Evolutionary conservation across 2,797 vertebrate species (phyloP), one percentile per base, ranked within the genome.

Genomic region (Thamnophis elegans): DNA sequence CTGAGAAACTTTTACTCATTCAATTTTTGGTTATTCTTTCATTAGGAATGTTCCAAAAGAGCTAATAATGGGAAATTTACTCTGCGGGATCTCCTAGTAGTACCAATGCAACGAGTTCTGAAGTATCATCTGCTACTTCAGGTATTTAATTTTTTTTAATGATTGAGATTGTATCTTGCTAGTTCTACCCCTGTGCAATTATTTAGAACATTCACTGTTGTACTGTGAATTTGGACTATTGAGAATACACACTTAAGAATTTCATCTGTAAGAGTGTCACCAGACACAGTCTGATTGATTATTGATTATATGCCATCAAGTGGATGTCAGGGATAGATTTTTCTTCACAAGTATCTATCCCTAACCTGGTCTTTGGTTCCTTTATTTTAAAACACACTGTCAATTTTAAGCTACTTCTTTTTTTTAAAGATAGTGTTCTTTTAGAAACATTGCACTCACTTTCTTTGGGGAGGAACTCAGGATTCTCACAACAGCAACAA

Each of bases 1-100:
- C 92, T 92, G 91, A 91, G 26, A 16, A 92, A 0, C 94, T 93
- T 93, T 90, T 96, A 22, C 95, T 53, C 7, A 47, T 82, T 47
- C 36, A 11, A 1, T 47, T 82, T 25, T 47, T 82, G 20, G 20
- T 82, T 82, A 47, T 91, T 93, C 94, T 86, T 8, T 91, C 94
- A 94, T 91, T 96, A 99, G 99, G 98, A 99, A 94, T 99, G 99
- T 97, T 99, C 99, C 20, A 99, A 99, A 96, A 98, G 99, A 96
- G 99, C 99, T 9, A 99, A 99, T 96, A 99, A 99, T 0, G 99
- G 99, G 73, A 99, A 99, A 93, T 99, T 99, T 95, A 99, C 98
- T 0, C 97, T 99, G 95, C 96, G 99, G 89, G 99, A 99, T 96
- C 98, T 99, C 53, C 97, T 99, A 13, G 99, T 99, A 56, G 99